phyloP scores from a whole-genome alignment of 2,113 vertebrate genomes.

The human region GRCh38 chr16:61445001-61445500 shows the following conservation, averaged over 20 bases:
- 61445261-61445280: not conserved
- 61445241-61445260: slow-evolving; percentile 16
- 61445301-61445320: not conserved
- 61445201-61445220: slow-evolving; percentile 37
- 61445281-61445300: not conserved
- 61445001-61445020: not conserved
- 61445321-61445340: not conserved
- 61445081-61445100: slow-evolving; percentile 65
- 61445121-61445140: slow-evolving; percentile 51
- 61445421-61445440: not conserved
- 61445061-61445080: slow-evolving; percentile 71
- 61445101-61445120: slow-evolving; percentile 75
- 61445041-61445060: slow-evolving; percentile 71
- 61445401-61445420: not conserved
- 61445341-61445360: not conserved
- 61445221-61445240: not conserved
- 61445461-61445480: not conserved
- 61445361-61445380: not conserved
- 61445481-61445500: not conserved
- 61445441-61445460: not conserved
- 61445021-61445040: slow-evolving; percentile 58
- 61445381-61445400: not conserved
- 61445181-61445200: slow-evolving; percentile 44
- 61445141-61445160: slow-evolving; percentile 65
- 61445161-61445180: slow-evolving; percentile 52